Evolutionary conservation across 2,797 vertebrate species (phyloP).

Genomic region (Notamacropus eugenii): DNA sequence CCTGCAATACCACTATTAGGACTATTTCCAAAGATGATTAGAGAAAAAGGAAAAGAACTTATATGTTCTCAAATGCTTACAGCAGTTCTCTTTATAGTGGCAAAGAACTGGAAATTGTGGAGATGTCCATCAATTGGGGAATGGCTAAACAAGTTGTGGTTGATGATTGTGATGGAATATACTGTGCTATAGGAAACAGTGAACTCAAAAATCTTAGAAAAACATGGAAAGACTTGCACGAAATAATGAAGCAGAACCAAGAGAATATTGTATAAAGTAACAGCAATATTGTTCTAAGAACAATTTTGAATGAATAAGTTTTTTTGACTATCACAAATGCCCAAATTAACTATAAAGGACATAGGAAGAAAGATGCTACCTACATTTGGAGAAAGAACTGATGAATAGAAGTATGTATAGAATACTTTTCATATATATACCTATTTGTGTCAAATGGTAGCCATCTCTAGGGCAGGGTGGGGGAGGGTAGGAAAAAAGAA

Average conservation of each 20-base stretch:
- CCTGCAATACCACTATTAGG: background rate
- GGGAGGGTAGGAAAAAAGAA: background rate
- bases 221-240: background rate
- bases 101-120: background rate
- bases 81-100: background rate
- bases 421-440: too few species aligned
- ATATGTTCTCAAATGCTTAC: background rate
- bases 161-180: background rate
- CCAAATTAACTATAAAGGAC: background rate
- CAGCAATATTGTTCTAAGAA: too few species aligned
- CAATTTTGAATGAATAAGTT: background rate
- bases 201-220: background rate
- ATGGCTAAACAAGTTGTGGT: background rate
- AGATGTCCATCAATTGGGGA: background rate
- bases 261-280: background rate
- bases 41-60: background rate
- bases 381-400: too few species aligned
- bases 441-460: background rate
- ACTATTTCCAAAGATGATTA: background rate
- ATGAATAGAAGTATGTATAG: too few species aligned
- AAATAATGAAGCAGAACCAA: background rate
- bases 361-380: background rate
- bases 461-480: background rate
- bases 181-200: background rate
- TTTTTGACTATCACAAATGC: background rate